Conservation (phyloP, 2,113 vertebrate genomes). For the Alectura lathami region DNA sequence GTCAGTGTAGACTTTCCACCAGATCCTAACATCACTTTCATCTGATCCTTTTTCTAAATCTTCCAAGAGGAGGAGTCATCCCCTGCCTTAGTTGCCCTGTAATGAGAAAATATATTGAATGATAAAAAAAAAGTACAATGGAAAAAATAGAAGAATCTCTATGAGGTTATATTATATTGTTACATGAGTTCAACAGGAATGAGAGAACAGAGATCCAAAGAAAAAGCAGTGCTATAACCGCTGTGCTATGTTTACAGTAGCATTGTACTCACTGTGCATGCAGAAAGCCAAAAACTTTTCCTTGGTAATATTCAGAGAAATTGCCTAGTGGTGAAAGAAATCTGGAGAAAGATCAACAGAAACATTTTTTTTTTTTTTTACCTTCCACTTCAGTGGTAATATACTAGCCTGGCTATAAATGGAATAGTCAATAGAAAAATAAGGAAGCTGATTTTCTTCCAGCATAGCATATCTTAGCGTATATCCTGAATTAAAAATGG, state of each 20-base stretch:
- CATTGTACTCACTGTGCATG: not conserved
- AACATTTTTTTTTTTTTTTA: not conserved
- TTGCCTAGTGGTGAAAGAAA: not conserved
- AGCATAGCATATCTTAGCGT: rapidly evolving
- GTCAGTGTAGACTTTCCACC: not conserved
- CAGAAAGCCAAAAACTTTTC: not conserved
- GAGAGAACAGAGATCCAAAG: not conserved
- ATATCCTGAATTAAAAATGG: not conserved
- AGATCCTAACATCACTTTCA: not conserved
- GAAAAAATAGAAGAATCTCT: not conserved
- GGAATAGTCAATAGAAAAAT: not conserved
- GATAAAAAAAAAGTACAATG: not conserved
- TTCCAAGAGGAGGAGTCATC: not conserved
- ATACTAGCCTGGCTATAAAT: not conserved
- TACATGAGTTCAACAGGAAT: not conserved
- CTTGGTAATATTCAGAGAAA: not conserved
- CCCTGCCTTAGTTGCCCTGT: not conserved
- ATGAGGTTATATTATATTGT: not conserved
- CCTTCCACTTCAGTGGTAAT: not conserved
- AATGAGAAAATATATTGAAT: not conserved
- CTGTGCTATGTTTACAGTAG: not conserved
- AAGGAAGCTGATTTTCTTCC: not conserved
- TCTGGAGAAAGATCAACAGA: not conserved
- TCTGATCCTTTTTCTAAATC: not conserved
- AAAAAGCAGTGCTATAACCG: not conserved